These are phyloP conservation scores for Parnassius mnemosyne DNA, from an alignment of 2,888 invertebrate species.

Conservation along the genomic window DNA sequence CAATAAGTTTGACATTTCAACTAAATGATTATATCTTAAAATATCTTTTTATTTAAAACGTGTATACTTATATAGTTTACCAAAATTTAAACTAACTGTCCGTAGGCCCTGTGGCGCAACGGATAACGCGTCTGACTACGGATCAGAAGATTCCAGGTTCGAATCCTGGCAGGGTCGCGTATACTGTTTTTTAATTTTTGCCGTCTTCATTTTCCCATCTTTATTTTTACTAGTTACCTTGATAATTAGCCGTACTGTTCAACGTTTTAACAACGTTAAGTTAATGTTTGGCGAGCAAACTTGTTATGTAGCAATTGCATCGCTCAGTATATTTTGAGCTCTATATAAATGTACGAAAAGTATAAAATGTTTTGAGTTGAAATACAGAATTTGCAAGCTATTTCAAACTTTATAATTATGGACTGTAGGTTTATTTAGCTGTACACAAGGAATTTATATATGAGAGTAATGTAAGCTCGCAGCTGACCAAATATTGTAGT, in stretches of 20 bases:
- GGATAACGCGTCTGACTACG: slow-evolving; percentile 87
- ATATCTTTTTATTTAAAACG: no score
- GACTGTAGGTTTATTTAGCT: slow-evolving; percentile 34
- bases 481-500: slow-evolving; percentile 80
- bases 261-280: slow-evolving; percentile 53
- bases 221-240: slow-evolving; percentile 41
- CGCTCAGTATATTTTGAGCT: slow-evolving; percentile 37
- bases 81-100: slow-evolving; percentile 27
- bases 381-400: slow-evolving; percentile 22
- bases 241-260: slow-evolving; percentile 60
- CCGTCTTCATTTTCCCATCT: slow-evolving; percentile 27
- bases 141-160: slow-evolving; percentile 85
- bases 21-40: no score
- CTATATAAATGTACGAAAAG: slow-evolving; percentile 42
- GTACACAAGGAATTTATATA: slow-evolving; percentile 28
- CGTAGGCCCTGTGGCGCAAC: slow-evolving; percentile 83
- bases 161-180: slow-evolving; percentile 82
- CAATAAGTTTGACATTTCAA: no score
- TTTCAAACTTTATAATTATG: slow-evolving; percentile 30
- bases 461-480: slow-evolving; percentile 57
- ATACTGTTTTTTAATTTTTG: slow-evolving; percentile 30
- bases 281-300: slow-evolving; percentile 63
- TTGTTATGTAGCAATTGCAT: slow-evolving; percentile 45
- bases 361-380: slow-evolving; percentile 42
- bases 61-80: not conserved